Percentiles rank a stretch among this genome's conserved stretches.
Evolutionary conservation across 2,888 invertebrate species (phyloP).

Genomic region (Lasioglossum calceatum): DNA sequence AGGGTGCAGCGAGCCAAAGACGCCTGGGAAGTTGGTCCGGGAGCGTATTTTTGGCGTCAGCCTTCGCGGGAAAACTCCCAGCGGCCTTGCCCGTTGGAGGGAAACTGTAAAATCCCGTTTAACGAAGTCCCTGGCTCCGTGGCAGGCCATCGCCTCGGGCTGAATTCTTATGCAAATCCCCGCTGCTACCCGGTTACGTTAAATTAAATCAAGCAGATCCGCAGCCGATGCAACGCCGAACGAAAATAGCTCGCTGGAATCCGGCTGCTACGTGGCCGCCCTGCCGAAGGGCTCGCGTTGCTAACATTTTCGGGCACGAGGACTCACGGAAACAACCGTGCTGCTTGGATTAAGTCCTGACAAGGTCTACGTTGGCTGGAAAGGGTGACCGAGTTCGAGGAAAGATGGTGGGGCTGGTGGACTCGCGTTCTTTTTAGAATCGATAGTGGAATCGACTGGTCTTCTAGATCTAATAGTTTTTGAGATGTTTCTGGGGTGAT

Average conservation of each 20-base stretch:
- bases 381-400: background rate
- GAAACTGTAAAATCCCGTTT: slow-evolving; percentile 60
- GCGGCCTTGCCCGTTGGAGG: slow-evolving; percentile 36
- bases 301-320: background rate
- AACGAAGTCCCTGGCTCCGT: slow-evolving; percentile 53
- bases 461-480: background rate
- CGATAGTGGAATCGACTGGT: background rate
- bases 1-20: slow-evolving; percentile 4
- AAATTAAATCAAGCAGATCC: slow-evolving; percentile 67
- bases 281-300: slow-evolving; percentile 2
- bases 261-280: background rate
- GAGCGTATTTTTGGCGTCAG: slow-evolving; percentile 1
- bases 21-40: slow-evolving; percentile 14
- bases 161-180: slow-evolving; percentile 66
- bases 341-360: background rate
- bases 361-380: background rate
- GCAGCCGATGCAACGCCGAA: slow-evolving; percentile 22
- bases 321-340: background rate
- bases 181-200: slow-evolving; percentile 55
- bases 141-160: slow-evolving; percentile 46
- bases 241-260: slow-evolving; percentile 14
- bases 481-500: background rate
- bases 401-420: background rate
- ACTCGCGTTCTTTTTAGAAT: background rate
- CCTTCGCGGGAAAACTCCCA: slow-evolving; percentile 38